Evolutionary conservation across 2,888 invertebrate genomes (phyloP).

Genomic region (Dugesia japonica): DNA sequence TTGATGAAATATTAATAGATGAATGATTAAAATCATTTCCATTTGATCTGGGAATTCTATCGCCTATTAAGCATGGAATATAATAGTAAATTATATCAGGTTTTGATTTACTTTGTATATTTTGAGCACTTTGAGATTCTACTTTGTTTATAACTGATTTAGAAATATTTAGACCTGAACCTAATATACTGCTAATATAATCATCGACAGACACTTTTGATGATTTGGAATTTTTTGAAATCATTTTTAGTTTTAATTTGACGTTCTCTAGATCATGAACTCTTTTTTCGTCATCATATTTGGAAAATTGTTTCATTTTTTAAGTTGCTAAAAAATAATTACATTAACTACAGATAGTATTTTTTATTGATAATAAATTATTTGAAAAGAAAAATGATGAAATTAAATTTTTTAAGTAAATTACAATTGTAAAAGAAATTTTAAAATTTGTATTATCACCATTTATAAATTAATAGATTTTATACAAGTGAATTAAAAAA

Average conservation of each 20-base stretch:
- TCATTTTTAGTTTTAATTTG: conserved; percentile 4
- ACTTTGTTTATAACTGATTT: not conserved
- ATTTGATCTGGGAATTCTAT: not conserved
- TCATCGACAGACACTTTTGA: conserved; percentile 4
- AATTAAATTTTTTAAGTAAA: no score
- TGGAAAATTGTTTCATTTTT: conserved; percentile 6
- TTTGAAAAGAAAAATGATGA: no score
- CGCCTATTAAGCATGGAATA: no score
- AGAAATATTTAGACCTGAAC: not conserved
- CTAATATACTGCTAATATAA: not conserved
- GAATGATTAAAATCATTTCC: not conserved
- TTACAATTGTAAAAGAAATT: not conserved
- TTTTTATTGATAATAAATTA: no score
- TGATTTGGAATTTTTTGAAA: not conserved
- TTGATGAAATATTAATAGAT: not conserved
- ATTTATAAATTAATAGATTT: not conserved
- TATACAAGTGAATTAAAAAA: not conserved
- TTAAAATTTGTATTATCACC: not conserved
- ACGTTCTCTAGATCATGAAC: not conserved
- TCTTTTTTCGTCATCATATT: not conserved
- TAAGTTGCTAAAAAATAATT: not conserved
- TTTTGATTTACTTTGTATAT: not conserved
- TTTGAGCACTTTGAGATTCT: conserved; percentile 13
- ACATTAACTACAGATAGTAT: no score
- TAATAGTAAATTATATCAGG: no score